Base-by-base conservation (phyloP, 2,797 vertebrate species). In the Chelon auratus region DNA sequence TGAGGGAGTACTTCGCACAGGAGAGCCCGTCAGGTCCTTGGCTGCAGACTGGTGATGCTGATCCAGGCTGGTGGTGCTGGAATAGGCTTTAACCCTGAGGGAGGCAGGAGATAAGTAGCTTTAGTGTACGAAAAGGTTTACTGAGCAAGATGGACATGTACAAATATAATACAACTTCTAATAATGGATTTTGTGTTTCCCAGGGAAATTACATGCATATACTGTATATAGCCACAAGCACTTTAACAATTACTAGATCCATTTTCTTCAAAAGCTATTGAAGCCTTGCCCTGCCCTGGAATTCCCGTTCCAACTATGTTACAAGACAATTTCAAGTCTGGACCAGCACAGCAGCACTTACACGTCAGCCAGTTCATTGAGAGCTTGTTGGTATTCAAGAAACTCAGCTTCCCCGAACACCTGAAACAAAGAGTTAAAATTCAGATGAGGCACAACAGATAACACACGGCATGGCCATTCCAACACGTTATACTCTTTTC, bases 11-110 rank as follows among this genome's bases (percentile, higher is more conserved):
- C 93, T 80, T 9, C 95, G 81, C 33, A 93, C 95, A 0, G 96
- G 95, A 0, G 95, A 96, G 24, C 93, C 94, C 0, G 96, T 99
- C 80, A 99, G 93, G 88, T 98, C 98, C 88, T 97, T 98, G 10
- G 97, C 97, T 17, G 97, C 97, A 0, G 96, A 97, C 86, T 98
- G 97, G 84, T 98, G 97, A 75, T 97, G 96, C 87, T 95, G 90
- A 86, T 96, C 97, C 81, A 96, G 94, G 82, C 94, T 95, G 80
- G 82, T 93, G 82, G 78, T 90, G 84, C 93, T 95, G 76, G 93
- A 94, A 61, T 96, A 96, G 10, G 93, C 94, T 91, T 97, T 97
- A 64, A 97, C 94, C n/a, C 97, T 99, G 87, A 1, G 11, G 56
- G 33, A 52, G 7, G 61, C 1, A 2, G 48, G n/a, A 43, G 51